Base-by-base conservation (phyloP, 2,888 invertebrate species). In the Drosophila atripex region DNA sequence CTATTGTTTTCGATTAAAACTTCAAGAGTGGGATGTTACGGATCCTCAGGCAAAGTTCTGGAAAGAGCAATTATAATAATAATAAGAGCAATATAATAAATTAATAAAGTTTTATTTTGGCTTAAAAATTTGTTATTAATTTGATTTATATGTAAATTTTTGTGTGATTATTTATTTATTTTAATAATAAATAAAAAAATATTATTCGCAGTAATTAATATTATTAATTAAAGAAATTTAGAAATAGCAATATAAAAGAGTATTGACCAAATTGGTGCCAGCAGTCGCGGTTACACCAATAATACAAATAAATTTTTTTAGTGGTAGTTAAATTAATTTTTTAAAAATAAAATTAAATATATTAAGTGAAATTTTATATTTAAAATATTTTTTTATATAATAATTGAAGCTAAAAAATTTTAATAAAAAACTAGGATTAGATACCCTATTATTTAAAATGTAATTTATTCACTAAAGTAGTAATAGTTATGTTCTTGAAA, bases 201-300 rank as follows among this genome's bases (percentile, higher is more conserved):
- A 16, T 76, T 80, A 86, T 73, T 86, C 79, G 86, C 90, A 92
- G 91, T 93, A 92, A 92, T 92, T 92, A 92, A 88, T 92, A 90
- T 93, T 93, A 92, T 92, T 91, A 88, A 93, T 93, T 93, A 93
- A 93, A 92, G 92, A 92, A 93, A 92, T 93, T 91, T 93, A 93
- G 93, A 93, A 92, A 93, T 93, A 93, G 93, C 91, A 92, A 93
- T 93, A 92, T 92, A 92, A 86, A 84, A 88, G 90, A 93, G 92
- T 93, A 93, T 92, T 93, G 92, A 93, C 80, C 93, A 94, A 91
- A 89, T 94, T 89, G 94, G 94, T 39, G 90, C 91, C 84, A 94
- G 94, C 94, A 94, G 93, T 93, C 93, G 94, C 94, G 94, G 94
- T 94, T 94, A 94, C 84, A 94, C 94, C 93, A 93, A 93, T 92